These are phyloP conservation scores for Neodiprion fabricii DNA, from an alignment of 1,140 invertebrate species.

Conservation along the genomic window DNA sequence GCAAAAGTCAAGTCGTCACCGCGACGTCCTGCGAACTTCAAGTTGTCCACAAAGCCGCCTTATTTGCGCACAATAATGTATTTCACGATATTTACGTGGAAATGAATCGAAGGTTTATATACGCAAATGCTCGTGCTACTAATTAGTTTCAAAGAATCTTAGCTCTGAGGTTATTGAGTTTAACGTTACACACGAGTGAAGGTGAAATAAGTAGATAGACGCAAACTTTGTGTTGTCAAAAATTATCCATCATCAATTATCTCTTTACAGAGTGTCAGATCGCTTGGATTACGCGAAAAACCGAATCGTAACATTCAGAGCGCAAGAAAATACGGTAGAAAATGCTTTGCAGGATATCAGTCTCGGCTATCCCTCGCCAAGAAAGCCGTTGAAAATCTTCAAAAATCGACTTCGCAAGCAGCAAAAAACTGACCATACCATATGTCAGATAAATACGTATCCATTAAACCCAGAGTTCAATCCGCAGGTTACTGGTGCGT, in stretches of 20 bases:
- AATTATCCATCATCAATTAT: not conserved
- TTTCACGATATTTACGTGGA: slow-evolving; percentile 7
- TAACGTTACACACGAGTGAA: not conserved
- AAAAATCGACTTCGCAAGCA: not conserved
- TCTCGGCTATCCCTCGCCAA: not conserved
- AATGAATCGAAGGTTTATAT: not conserved
- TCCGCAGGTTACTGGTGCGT: not conserved
- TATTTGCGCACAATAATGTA: not conserved
- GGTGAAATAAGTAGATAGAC: no score
- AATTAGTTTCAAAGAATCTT: not conserved
- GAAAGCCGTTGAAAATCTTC: slow-evolving; percentile 3
- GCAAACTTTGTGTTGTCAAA: no score
- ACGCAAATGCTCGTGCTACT: not conserved
- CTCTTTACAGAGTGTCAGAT: slow-evolving; percentile 1
- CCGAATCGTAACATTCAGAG: not conserved
- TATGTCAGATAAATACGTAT: not conserved
- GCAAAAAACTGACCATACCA: not conserved
- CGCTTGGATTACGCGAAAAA: not conserved
- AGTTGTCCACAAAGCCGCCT: not conserved
- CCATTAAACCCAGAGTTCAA: not conserved
- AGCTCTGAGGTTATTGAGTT: no score
- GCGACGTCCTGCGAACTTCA: slow-evolving; percentile 6
- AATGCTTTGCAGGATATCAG: not conserved
- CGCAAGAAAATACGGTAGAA: not conserved
- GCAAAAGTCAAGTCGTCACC: not conserved